Evolutionary conservation across 23 tunicate species (phyloP).

Genomic region (Halocynthia roretzi): DNA sequence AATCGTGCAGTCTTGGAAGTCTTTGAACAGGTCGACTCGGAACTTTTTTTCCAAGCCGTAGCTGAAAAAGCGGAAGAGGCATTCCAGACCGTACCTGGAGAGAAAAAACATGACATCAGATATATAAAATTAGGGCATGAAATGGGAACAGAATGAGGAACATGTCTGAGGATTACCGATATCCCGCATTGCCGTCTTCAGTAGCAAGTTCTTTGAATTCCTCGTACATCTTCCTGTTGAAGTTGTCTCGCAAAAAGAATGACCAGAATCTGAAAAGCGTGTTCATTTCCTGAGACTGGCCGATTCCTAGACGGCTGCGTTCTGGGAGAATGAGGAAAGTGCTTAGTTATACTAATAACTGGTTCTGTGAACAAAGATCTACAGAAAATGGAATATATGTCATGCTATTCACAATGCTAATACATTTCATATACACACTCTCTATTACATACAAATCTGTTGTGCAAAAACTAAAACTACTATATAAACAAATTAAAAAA

Average conservation of each 20-base stretch:
- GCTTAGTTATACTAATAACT: no score
- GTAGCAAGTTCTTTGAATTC: constrained; percentile 82
- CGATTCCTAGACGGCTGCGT: constrained; percentile 65
- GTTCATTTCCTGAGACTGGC: constrained; percentile 97
- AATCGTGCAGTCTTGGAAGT: constrained; percentile 80
- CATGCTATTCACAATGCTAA: no score
- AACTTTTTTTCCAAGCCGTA: constrained; percentile 91
- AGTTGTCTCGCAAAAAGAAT: constrained; percentile 92
- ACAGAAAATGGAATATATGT: no score
- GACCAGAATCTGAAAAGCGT: constrained; percentile 97
- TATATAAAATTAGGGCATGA: not conserved
- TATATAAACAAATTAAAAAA: no score
- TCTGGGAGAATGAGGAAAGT: constrained; percentile 9
- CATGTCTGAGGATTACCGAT: constrained; percentile 24
- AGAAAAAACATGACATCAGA: not conserved
- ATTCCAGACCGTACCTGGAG: constrained; percentile 91
- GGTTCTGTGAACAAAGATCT: no score
- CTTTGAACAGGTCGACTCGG: constrained; percentile 75
- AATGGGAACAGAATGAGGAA: not conserved
- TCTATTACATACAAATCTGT: no score
- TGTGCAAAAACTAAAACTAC: no score
- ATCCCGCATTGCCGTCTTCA: constrained; percentile 71
- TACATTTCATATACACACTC: no score
- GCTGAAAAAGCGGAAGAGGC: constrained; percentile 96
- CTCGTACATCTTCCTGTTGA: constrained; percentile 94